phyloP scores from a whole-genome alignment of 2,113 vertebrate species.

The Tragelaphus buxtoni region DNA sequence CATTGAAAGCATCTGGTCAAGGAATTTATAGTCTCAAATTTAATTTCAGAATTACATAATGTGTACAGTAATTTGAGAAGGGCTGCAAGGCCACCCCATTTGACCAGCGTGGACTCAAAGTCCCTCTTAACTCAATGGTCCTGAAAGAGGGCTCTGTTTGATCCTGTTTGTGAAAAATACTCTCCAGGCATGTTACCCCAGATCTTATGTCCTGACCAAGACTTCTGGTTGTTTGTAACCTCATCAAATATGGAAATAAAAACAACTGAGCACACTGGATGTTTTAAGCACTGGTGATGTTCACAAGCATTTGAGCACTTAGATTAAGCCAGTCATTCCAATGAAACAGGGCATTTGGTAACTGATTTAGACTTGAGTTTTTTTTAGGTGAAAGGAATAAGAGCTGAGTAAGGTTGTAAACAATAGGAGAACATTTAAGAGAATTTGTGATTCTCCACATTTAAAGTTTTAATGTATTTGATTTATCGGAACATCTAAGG shows the following conservation, averaged over 20 bases:
- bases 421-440: neutral
- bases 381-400: neutral
- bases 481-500: neutral
- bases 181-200: neutral
- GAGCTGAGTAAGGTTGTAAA: neutral
- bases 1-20: neutral
- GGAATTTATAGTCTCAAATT: neutral
- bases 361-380: neutral
- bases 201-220: neutral
- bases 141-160: neutral
- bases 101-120: neutral
- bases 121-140: neutral
- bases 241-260: neutral
- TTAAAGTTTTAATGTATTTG: neutral
- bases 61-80: neutral
- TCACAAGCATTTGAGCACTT: neutral
- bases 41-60: neutral
- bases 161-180: neutral
- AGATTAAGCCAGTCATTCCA: neutral
- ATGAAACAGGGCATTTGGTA: neutral
- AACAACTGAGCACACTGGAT: neutral
- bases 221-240: neutral
- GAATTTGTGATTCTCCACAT: neutral
- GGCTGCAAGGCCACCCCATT: neutral
- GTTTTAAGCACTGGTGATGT: neutral